Percentiles rank a stretch among this genome's conserved stretches.
Conservation (phyloP, 1,140 invertebrate genomes). For the Cataglyphis hispanica region DNA sequence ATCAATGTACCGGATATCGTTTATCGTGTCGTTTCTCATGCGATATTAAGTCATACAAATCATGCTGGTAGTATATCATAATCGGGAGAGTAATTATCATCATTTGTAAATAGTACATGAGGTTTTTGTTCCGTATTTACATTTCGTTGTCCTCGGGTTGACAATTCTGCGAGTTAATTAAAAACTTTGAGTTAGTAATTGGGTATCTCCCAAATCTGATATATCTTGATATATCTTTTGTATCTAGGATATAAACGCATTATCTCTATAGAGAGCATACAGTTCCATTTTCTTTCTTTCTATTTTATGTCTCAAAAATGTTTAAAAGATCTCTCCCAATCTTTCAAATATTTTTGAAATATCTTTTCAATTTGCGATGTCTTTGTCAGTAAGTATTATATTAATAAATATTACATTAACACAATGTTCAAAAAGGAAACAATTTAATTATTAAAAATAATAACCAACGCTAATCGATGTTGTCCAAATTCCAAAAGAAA, state of each 20-base stretch:
- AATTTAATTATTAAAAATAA: too few species aligned
- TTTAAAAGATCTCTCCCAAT: not conserved
- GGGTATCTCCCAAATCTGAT: constrained; percentile 4
- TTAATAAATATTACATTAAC: not conserved
- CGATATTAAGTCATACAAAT: not conserved
- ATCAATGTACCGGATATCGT: constrained; percentile 8
- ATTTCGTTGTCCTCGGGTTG: not conserved
- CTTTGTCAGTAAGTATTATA: too few species aligned
- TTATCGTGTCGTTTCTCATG: constrained; percentile 31
- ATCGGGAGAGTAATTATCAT: constrained; percentile 58
- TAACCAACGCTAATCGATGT: not conserved
- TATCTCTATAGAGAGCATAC: constrained; percentile 1
- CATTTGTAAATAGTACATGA: not conserved
- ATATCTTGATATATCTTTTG: too few species aligned
- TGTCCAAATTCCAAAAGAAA: not conserved
- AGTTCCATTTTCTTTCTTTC: not conserved
- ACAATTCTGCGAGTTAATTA: constrained; percentile 33
- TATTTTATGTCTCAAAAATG: not conserved
- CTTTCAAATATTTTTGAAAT: not conserved
- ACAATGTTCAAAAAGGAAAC: not conserved
- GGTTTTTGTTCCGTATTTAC: not conserved
- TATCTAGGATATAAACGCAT: not conserved
- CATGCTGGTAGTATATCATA: constrained; percentile 51
- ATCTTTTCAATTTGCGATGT: not conserved
- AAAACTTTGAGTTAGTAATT: constrained; percentile 17